Conservation (phyloP, 2,888 invertebrate species). For the Mythimna impura region DNA sequence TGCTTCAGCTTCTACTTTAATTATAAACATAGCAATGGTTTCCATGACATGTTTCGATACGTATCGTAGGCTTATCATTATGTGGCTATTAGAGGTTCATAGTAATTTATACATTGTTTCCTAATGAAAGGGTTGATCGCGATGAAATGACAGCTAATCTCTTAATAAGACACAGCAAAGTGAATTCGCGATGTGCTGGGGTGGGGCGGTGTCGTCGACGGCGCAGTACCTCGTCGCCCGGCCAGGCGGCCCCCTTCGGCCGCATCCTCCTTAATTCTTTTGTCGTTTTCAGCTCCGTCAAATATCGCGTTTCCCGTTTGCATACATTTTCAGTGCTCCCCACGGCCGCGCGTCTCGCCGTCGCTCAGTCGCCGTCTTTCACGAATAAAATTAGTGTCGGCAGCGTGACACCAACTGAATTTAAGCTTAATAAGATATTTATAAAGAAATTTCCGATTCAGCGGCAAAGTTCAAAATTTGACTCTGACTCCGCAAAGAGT, state of each 20-base stretch:
- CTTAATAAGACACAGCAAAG: slow-evolving; percentile 83
- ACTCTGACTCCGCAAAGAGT: slow-evolving; percentile 88
- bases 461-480: slow-evolving; percentile 90
- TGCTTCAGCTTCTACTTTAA: slow-evolving; percentile 52
- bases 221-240: slow-evolving; percentile 61
- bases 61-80: slow-evolving; percentile 26
- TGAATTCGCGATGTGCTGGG: slow-evolving; percentile 79
- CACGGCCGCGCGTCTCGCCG: slow-evolving; percentile 69
- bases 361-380: slow-evolving; percentile 85
- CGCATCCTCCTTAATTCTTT: slow-evolving; percentile 84
- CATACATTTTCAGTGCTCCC: slow-evolving; percentile 87
- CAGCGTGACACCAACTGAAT: slow-evolving; percentile 90
- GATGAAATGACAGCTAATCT: slow-evolving; percentile 81
- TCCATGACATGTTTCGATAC: slow-evolving; percentile 44
- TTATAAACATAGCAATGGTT: slow-evolving; percentile 54
- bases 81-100: slow-evolving; percentile 42
- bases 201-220: slow-evolving; percentile 70
- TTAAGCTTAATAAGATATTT: slow-evolving; percentile 90
- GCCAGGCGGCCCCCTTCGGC: slow-evolving; percentile 37
- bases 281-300: slow-evolving; percentile 89
- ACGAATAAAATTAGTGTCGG: slow-evolving; percentile 90
- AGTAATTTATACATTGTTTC: slow-evolving; percentile 57
- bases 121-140: slow-evolving; percentile 75
- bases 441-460: slow-evolving; percentile 90
- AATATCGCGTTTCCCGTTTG: slow-evolving; percentile 88